A percentile compares a stretch with the other conserved stretches of the same genome.
Evolutionary conservation across 2,113 vertebrate species (phyloP).

Genomic region (pig (Sus scrofa)): DNA sequence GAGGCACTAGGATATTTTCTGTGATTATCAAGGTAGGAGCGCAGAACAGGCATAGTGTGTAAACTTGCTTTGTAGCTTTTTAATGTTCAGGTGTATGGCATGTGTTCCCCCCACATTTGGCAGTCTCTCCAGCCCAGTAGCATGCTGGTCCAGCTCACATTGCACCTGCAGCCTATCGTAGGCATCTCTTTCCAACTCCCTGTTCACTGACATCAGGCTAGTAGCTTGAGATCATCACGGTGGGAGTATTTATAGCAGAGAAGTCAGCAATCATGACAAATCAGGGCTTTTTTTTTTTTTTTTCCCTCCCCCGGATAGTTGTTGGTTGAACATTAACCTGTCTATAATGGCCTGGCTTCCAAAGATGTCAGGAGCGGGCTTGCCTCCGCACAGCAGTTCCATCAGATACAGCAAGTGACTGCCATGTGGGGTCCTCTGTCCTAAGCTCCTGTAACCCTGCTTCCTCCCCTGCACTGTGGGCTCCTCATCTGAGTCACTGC

Average conservation of each 20-base stretch:
- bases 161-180: background rate
- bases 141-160: background rate
- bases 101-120: background rate
- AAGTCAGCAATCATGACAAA: background rate
- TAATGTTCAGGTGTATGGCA: background rate
- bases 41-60: background rate
- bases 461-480: background rate
- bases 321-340: background rate
- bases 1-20: background rate
- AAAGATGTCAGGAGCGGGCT: background rate
- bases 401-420: background rate
- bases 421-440: background rate
- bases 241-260: background rate
- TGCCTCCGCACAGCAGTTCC: background rate
- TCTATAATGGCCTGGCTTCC: background rate
- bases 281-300: background rate
- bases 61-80: background rate
- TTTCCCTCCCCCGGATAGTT: too few species aligned
- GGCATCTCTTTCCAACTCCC: background rate
- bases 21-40: background rate
- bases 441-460: background rate
- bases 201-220: background rate
- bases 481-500: background rate
- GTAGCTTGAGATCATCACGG: background rate
- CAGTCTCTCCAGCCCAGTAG: too few species aligned